phyloP scores from a whole-genome alignment of 2,113 vertebrate genomes.

The Xenopus borealis region DNA sequence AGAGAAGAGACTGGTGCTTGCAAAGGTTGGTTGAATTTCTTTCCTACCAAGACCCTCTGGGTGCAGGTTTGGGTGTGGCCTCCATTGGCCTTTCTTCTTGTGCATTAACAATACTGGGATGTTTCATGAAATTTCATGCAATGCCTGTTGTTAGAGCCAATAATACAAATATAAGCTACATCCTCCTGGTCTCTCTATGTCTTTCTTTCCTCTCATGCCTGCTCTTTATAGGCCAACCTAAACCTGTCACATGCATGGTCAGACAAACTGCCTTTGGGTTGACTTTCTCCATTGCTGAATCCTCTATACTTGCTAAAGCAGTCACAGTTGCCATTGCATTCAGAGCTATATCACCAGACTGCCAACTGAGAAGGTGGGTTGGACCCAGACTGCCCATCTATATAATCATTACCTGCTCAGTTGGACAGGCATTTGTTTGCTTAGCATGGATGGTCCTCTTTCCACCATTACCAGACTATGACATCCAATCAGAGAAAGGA shows the following conservation, averaged over 20 bases:
- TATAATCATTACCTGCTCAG: background rate
- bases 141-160: slow-evolving; percentile 16
- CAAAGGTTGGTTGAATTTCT: background rate
- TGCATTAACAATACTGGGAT: background rate
- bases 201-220: slow-evolving; percentile 22
- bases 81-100: background rate
- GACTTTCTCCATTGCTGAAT: slow-evolving; percentile 11
- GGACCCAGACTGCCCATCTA: slow-evolving; percentile 2
- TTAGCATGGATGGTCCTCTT: background rate
- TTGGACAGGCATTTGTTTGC: slow-evolving; percentile 9
- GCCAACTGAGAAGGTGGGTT: slow-evolving; percentile 11
- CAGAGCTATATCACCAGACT: background rate
- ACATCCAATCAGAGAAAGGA: background rate
- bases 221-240: slow-evolving; percentile 10
- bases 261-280: slow-evolving; percentile 19
- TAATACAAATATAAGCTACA: slow-evolving; percentile 19
- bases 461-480: background rate
- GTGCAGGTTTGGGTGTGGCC: background rate
- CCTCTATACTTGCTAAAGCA: slow-evolving; percentile 24
- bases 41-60: slow-evolving; percentile 17
- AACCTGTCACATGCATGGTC: background rate
- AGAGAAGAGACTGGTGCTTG: slow-evolving; percentile 4
- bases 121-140: background rate
- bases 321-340: slow-evolving; percentile 18
- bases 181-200: slow-evolving; percentile 9